These are phyloP conservation scores for Aspidiotus destructor DNA, from an alignment of 2,888 invertebrate species.

Conservation along the genomic window DNA sequence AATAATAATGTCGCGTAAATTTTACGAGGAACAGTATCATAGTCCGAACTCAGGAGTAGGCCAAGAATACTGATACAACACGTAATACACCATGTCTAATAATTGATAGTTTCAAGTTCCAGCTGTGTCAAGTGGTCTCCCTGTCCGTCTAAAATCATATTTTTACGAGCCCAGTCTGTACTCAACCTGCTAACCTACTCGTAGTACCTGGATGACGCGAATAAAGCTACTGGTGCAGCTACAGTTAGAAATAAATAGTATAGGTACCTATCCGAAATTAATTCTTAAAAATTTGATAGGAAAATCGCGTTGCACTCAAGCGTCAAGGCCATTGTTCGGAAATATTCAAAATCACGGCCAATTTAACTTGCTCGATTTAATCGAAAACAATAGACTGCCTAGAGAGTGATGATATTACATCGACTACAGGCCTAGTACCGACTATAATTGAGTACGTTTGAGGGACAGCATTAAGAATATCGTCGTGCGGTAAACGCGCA, in stretches of 20 bases:
- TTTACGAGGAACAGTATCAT: no score
- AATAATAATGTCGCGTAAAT: background rate
- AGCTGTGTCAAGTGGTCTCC: conserved; percentile 16
- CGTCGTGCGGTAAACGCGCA: background rate
- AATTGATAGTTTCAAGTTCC: conserved; percentile 18
- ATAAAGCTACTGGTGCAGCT: background rate
- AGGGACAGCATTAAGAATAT: background rate
- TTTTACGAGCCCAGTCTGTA: background rate
- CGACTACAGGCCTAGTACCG: no score
- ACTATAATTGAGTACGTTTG: no score
- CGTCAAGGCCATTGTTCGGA: conserved; percentile 24
- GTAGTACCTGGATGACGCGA: background rate
- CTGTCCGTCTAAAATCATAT: background rate
- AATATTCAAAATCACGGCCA: conserved; percentile 31
- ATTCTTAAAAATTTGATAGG: background rate
- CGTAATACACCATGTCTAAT: conserved; percentile 28
- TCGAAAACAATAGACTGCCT: background rate
- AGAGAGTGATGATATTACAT: background rate
- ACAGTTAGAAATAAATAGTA: background rate
- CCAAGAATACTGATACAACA: no score
- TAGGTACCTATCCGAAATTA: conserved; percentile 11
- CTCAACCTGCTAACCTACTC: no score
- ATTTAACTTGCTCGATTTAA: conserved; percentile 8
- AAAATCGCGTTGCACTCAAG: conserved; percentile 9
- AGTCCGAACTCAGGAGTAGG: no score